phyloP scores from a whole-genome alignment of 2,113 vertebrate species.

The Oncorhynchus nerka region DNA sequence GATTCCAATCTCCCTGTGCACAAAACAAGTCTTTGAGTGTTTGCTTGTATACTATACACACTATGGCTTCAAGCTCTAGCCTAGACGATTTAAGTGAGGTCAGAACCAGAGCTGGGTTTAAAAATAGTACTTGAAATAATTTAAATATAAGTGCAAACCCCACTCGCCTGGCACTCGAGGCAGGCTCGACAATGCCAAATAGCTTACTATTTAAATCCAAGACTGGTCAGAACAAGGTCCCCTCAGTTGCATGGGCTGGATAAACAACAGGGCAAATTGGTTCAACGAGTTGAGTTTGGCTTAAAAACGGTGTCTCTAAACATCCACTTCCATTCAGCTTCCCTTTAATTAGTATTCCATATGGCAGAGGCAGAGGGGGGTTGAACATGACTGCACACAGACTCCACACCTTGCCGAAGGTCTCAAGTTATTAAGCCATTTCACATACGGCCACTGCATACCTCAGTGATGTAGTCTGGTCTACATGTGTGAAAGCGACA shows the following conservation, averaged over 20 bases:
- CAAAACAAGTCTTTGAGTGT: neutral
- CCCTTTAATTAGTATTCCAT: constrained; percentile 58
- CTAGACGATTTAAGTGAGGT: too few relatives aligned
- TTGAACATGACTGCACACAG: constrained; percentile 29
- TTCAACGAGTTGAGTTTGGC: neutral
- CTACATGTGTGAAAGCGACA: neutral
- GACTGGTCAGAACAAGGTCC: neutral
- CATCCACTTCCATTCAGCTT: neutral
- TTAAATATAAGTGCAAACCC: too few relatives aligned
- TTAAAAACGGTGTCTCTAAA: neutral
- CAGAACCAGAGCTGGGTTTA: too few relatives aligned
- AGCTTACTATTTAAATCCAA: too few relatives aligned
- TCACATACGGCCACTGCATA: neutral
- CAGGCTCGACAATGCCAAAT: too few relatives aligned
- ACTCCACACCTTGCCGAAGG: constrained; percentile 21
- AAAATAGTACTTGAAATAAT: too few relatives aligned
- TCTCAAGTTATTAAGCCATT: neutral
- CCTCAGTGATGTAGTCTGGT: neutral
- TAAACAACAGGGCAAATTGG: too few relatives aligned
- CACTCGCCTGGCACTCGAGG: too few relatives aligned
- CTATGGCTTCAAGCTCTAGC: too few relatives aligned
- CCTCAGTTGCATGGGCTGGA: too few relatives aligned
- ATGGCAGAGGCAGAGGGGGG: constrained; percentile 34
- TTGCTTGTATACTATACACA: neutral
- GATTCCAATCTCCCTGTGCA: too few relatives aligned